Base-by-base conservation (phyloP, 2,113 vertebrate species). In the Tychaedon coryphoeus region DNA sequence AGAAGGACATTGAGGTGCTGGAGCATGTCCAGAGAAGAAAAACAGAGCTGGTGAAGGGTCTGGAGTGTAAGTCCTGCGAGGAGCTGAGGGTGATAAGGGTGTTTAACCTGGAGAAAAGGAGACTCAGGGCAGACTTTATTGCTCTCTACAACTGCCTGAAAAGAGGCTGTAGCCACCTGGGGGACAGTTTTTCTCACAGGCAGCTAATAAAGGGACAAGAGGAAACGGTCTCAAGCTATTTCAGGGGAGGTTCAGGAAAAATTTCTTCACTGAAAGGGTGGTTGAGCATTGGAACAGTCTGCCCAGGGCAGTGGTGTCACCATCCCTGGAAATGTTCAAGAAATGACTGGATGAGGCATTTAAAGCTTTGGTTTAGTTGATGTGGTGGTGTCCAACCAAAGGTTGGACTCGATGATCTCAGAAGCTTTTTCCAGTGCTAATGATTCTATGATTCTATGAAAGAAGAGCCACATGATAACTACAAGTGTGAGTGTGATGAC, bases 321-420 rank as follows among this genome's bases (percentile, higher is more conserved):
- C 38, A 54, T 31, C 17, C 29, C n/a, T 60, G 28, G 13, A 60
- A 81, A n/a, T 29, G 19, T 51, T 45, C 8, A 67, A 53, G 19
- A 74, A 74, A n/a, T 40, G 10, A 40, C n/a, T 60, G n/a, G 5
- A 67, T 10, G 16, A 61, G n/a, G 20, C 24, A 34, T 29, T 75
- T 75, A 54, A 66, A 34, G 17, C 8, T 31, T 2, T 54, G 29
- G n/a, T 47, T 69, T 61, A 40, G 29, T 42, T 75, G 25, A 26
- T 38, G 12, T 34, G 24, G 19, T 29, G 5, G 9, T 61, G 47
- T 23, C 61, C 6, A 12, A 24, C 20, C 29, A 42, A 61, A 54
- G 47, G 22, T 3, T 47, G 29, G 25, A 31, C 17, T 69, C 0
- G 0, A 40, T 22, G 40, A 26, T 42, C 29, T 61, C 2, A 0